Evolutionary conservation across 1,140 invertebrate genomes (phyloP).

Genomic region (Plodia interpunctella): DNA sequence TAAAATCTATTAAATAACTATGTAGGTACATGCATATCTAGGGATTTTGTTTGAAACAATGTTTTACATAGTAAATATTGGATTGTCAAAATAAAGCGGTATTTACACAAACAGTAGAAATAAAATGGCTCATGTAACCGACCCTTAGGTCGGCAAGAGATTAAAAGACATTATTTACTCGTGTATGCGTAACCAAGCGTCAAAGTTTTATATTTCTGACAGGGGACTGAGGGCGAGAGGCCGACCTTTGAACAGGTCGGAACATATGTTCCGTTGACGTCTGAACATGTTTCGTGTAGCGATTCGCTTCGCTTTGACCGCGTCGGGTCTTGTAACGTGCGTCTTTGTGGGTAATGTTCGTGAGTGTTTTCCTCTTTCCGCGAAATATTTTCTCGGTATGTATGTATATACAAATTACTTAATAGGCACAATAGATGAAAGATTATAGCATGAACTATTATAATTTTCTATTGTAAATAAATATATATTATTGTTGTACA

Average conservation of each 20-base stretch:
- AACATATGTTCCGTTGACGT: neutral
- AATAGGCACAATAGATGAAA: too few species aligned
- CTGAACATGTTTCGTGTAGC: neutral
- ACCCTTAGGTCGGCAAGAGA: slow-evolving; percentile 46
- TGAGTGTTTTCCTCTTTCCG: too few species aligned
- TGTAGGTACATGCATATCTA: too few species aligned
- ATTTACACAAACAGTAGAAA: neutral
- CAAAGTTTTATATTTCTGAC: slow-evolving; percentile 64
- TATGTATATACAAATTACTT: too few species aligned
- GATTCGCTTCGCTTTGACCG: slow-evolving; percentile 14
- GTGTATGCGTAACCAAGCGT: slow-evolving; percentile 47
- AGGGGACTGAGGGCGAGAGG: slow-evolving; percentile 42
- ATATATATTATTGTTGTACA: too few species aligned
- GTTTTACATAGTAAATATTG: too few species aligned
- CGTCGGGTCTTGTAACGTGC: neutral
- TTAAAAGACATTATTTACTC: slow-evolving; percentile 71
- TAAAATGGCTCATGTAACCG: neutral
- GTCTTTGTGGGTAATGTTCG: neutral
- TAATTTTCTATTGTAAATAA: too few species aligned
- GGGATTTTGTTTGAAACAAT: too few species aligned
- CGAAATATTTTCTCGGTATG: too few species aligned
- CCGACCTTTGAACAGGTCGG: slow-evolving; percentile 35
- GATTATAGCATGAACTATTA: too few species aligned
- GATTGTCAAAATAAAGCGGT: too few species aligned
- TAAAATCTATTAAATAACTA: too few species aligned